Evolutionary conservation across 2,888 invertebrate species (phyloP), one percentile per base, ranked within the genome.

Genomic region (Aporophyla nigra): DNA sequence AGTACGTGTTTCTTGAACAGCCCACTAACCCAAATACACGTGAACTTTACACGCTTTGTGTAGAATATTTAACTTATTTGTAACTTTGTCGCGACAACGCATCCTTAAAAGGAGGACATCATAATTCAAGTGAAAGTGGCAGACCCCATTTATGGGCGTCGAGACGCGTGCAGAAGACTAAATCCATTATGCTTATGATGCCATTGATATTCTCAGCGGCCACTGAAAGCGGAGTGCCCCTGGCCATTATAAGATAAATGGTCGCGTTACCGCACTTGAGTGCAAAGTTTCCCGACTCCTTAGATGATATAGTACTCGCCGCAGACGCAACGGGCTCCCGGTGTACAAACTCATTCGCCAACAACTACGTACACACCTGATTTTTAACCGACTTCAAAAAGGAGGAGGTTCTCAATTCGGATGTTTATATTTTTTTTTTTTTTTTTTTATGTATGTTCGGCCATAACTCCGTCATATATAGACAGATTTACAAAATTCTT

Each of bases 81-180:
- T 72, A 80, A 85, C 82, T 88, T 85, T 86, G 82, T 78, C 80
- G 62, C 82, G 84, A 72, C 84, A 77, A 85, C 67, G 80, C 80
- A 84, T 86, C 88, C 88, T 89, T 90, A 88, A 88, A 90, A 88
- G 87, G 87, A 87, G 84, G 89, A 81, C 89, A 86, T 90, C 88
- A 90, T 91, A 91, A 90, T 87, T 91, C 80, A 87, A 93, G 94
- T 92, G 95, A 95, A 95, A 94, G 94, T 92, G 88, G 78, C 82
- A 72, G 76, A 78, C 73, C 82, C 84, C 88, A 82, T 89, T 90
- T 92, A 91, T 90, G 91, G 78, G 84, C 80, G 84, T 78, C 82
- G 84, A 80, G 88, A 89, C 88, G 88, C 90, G 88, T 87, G 88
- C 89, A 87, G 88, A 86, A 88, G 87, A 89, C 91, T 90, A 91